Conservation (phyloP, 2,797 vertebrate genomes). For the Sebastolobus alascanus region DNA sequence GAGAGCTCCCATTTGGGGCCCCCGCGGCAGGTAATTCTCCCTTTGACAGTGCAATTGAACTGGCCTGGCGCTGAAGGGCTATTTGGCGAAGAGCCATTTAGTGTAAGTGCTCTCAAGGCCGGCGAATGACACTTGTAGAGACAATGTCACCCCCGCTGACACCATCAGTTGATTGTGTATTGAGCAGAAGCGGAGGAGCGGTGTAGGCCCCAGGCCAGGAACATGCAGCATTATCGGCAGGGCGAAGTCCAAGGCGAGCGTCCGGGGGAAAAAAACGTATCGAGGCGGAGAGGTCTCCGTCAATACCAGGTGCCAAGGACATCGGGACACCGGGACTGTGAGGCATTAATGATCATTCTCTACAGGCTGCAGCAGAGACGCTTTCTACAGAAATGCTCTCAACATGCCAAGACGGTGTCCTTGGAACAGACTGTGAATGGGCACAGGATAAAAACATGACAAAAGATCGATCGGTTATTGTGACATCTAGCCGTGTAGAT, state of each 20-base stretch:
- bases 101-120: slow-evolving; percentile 79
- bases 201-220: slow-evolving; percentile 39
- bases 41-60: slow-evolving; percentile 73
- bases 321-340: slow-evolving; percentile 14
- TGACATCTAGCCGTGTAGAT: too few species aligned
- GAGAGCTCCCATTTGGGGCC: slow-evolving; percentile 52
- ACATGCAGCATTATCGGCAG: slow-evolving; percentile 50
- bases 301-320: slow-evolving; percentile 62
- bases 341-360: slow-evolving; percentile 41
- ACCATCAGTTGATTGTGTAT: slow-evolving; percentile 79
- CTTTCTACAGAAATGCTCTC: neutral
- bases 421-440: neutral
- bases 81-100: slow-evolving; percentile 79
- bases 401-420: neutral
- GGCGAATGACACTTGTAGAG: slow-evolving; percentile 78
- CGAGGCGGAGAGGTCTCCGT: slow-evolving; percentile 17
- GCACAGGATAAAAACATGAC: neutral
- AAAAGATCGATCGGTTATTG: neutral
- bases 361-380: slow-evolving; percentile 19
- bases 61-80: slow-evolving; percentile 66
- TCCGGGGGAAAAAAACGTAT: slow-evolving; percentile 4
- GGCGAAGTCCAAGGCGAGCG: slow-evolving; percentile 52
- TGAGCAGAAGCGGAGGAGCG: slow-evolving; percentile 57
- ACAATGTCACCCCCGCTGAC: slow-evolving; percentile 76
- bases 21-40: slow-evolving; percentile 67